Conservation (phyloP, 2,113 vertebrate species). For the Lagenorhynchus albirostris region DNA sequence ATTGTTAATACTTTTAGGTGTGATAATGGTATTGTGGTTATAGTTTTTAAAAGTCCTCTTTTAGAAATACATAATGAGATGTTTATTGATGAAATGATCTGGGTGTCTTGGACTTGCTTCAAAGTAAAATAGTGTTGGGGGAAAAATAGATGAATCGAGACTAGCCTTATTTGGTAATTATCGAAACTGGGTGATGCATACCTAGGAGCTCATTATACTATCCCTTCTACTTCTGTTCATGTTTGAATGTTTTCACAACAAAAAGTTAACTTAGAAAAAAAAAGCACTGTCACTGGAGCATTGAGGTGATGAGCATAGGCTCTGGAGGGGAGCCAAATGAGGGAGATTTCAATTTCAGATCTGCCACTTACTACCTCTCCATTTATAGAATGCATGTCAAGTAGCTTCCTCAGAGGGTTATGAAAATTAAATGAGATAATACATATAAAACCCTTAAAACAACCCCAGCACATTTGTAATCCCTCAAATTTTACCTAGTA, state of each 20-base stretch:
- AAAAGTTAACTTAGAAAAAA: neutral
- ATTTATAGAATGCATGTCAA: neutral
- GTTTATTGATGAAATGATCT: neutral
- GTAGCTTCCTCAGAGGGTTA: neutral
- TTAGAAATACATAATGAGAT: constrained; percentile 7
- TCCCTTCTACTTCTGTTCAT: neutral
- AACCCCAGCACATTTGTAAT: neutral
- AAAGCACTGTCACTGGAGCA: neutral
- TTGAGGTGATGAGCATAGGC: neutral
- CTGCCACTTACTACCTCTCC: neutral
- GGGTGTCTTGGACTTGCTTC: constrained; percentile 25
- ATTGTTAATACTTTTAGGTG: constrained; percentile 9
- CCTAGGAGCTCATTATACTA: neutral
- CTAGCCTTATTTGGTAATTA: neutral
- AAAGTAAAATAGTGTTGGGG: neutral
- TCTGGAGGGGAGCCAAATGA: neutral
- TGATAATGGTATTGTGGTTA: neutral
- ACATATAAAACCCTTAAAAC: neutral
- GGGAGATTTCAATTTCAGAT: neutral
- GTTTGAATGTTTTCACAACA: neutral
- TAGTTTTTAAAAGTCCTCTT: neutral
- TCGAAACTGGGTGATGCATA: neutral
- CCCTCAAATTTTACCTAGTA: neutral
- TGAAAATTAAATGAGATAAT: neutral
- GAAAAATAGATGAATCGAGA: neutral